Evolutionary conservation across 2,888 invertebrate species (phyloP), one percentile per base, ranked within the genome.

Genomic region (Zhuqinia jingwanae): DNA sequence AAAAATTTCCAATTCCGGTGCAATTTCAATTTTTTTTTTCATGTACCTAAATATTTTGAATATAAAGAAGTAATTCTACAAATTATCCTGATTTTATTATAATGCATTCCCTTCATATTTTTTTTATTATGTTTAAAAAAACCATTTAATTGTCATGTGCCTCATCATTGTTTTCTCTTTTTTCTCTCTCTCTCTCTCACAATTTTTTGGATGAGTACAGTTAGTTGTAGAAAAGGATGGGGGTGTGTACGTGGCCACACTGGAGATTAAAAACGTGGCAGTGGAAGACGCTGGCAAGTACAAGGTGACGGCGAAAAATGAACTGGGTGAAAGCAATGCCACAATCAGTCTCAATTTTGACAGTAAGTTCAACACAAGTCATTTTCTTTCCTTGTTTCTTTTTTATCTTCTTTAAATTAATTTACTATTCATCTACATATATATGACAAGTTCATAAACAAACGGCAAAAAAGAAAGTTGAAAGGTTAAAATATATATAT

Each of bases 281-380:
- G 97, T 98, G 92, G 98, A 98, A 94, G 98, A 98, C 94, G 98
- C 98, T 93, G 98, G 98, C 92, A 98, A 98, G 94, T 98, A 98
- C 94, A 96, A 97, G 94, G 97, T 98, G 92, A 97, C 97, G 92
- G 98, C 98, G 92, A 98, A 98, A 94, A 99, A 98, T 94, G 97
- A 98, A 94, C 95, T 98, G 92, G 99, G 99, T 93, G 98, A 99
- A 93, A 97, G 97, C 93, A 98, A 98, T 93, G 98, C 98, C 89
- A 98, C 98, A 90, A 97, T 98, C 93, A 98, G 98, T 94, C 95
- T 98, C 92, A 98, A 98, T 94, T 98, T 98, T 94, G 98, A 98
- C 95, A 98, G 98, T 98, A 95, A 97, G 97, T 96, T 92, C 45
- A 42, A 30, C 15, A 27, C 27, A 11, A 30, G 30, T 13, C 17